These are phyloP conservation scores for Jordanella pulchra DNA, from an alignment of 2,797 vertebrate species.

Conservation along the genomic window DNA sequence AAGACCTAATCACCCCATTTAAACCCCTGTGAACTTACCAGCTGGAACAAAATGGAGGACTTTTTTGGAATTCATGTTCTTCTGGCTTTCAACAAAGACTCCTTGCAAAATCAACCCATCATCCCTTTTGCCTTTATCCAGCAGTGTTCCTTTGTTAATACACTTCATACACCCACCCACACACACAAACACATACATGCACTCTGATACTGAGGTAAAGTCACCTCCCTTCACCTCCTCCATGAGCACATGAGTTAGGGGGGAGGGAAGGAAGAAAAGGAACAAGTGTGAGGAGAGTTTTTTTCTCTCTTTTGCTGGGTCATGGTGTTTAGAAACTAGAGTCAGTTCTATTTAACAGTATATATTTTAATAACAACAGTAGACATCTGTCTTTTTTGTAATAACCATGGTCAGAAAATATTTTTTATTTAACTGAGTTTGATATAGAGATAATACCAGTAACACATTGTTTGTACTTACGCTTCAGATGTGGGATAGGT, in stretches of 20 bases:
- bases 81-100: slow-evolving; percentile 38
- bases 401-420: background rate
- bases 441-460: background rate
- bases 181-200: slow-evolving; percentile 9
- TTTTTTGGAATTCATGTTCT: slow-evolving; percentile 74
- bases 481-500: no score
- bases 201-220: slow-evolving; percentile 36
- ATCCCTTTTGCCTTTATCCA: slow-evolving; percentile 51
- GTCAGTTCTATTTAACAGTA: no score
- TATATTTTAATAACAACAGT: no score
- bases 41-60: slow-evolving; percentile 75
- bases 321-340: slow-evolving; percentile 38
- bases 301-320: slow-evolving; percentile 47
- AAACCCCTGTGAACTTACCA: slow-evolving; percentile 72
- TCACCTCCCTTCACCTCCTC: slow-evolving; percentile 45
- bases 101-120: slow-evolving; percentile 74
- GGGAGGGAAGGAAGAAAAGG: slow-evolving; percentile 31
- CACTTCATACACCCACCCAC: slow-evolving; percentile 14
- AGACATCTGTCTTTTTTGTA: background rate
- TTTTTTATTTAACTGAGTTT: background rate
- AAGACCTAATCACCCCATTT: slow-evolving; percentile 35
- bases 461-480: background rate
- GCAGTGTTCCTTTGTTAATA: slow-evolving; percentile 13
- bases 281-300: slow-evolving; percentile 10
- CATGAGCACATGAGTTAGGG: slow-evolving; percentile 43